Percentiles rank a stretch among this genome's conserved stretches.
Evolutionary conservation across 2,888 invertebrate species (phyloP).

Genomic region (Epinotia nisella): DNA sequence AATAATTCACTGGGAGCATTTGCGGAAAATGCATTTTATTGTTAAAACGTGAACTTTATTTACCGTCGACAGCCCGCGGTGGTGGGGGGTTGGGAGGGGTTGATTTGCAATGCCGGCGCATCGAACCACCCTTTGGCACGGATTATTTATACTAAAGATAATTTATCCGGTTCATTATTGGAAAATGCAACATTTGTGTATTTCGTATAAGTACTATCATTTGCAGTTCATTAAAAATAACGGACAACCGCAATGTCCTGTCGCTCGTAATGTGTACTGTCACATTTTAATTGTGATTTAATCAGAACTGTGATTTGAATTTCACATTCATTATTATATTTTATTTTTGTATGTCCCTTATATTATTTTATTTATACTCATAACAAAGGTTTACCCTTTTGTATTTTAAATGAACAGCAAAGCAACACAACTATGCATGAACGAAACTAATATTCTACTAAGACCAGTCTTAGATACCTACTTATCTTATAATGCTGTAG

Average conservation of each 20-base stretch:
- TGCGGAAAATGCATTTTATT: conserved; percentile 86
- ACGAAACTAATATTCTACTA: background rate
- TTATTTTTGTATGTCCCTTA: background rate
- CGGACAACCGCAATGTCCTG: conserved; percentile 49
- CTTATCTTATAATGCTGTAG: conserved; percentile 6
- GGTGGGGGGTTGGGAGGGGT: conserved; percentile 66
- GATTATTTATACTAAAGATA: conserved; percentile 84
- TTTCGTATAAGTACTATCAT: conserved; percentile 77
- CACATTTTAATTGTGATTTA: conserved; percentile 28
- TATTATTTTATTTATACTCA: too few species aligned
- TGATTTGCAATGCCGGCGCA: conserved; percentile 82
- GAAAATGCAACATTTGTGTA: conserved; percentile 81
- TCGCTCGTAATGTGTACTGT: conserved; percentile 15
- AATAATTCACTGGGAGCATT: conserved; percentile 83
- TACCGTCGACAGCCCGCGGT: conserved; percentile 81
- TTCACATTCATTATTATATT: background rate
- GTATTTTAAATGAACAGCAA: background rate
- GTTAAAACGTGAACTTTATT: conserved; percentile 85
- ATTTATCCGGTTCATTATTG: conserved; percentile 83
- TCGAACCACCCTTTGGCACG: conserved; percentile 82
- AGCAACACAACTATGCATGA: background rate
- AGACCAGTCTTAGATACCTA: conserved; percentile 8
- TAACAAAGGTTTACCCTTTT: background rate
- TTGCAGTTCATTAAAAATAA: conserved; percentile 80
- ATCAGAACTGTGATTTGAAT: background rate